Base-by-base conservation (phyloP, 2,113 vertebrate species). In the Alethe diademata region DNA sequence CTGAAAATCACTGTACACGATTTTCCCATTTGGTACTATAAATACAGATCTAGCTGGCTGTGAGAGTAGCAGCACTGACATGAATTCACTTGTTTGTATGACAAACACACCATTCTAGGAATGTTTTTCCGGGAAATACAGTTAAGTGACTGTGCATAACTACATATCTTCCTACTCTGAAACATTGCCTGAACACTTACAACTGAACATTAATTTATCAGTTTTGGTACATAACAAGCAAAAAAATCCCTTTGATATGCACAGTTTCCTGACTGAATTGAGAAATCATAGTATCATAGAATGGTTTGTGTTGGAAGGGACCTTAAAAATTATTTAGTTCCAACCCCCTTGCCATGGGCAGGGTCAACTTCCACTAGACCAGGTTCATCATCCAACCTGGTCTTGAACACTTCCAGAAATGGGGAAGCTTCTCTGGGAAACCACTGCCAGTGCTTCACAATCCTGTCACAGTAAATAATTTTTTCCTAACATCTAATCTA, bases 21-120 rank as follows among this genome's bases (percentile, higher is more conserved):
- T 92, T 95, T 73, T 66, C 31, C 54, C 82, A 95, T 94, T 94
- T 83, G 90, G 48, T 24, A 42, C 11, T 83, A 57, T 20, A 78
- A 76, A 73, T 57, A 60, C 20, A 47, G 64, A 56, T 67, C 54
- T 70, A 58, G 4, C 47, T 86, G 67, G 26, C 56, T 90, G 14
- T 51, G 56, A 88, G 23, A 64, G 35, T 7, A 74, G 57, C 36
- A 90, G 42, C 40, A n/a, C 64, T 56, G 60, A 72, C 19, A 40
- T 80, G 40, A 86, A 71, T 66, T 72, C 51, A 50, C 33, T 78
- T 51, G 1, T 45, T 85, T 24, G 12, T 64, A 71, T 40, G 75
- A 78, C 8, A 92, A 86, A 73, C 60, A 28, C 18, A 48, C 8
- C 3, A 1, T 74, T 90, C 75, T 57, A 74, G 26, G 75, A 90